A percentile compares a stretch with the other conserved stretches of the same genome.
Evolutionary conservation across 92 coral and sea anemone species (phyloP).

Genomic region (Bergia sp.): DNA sequence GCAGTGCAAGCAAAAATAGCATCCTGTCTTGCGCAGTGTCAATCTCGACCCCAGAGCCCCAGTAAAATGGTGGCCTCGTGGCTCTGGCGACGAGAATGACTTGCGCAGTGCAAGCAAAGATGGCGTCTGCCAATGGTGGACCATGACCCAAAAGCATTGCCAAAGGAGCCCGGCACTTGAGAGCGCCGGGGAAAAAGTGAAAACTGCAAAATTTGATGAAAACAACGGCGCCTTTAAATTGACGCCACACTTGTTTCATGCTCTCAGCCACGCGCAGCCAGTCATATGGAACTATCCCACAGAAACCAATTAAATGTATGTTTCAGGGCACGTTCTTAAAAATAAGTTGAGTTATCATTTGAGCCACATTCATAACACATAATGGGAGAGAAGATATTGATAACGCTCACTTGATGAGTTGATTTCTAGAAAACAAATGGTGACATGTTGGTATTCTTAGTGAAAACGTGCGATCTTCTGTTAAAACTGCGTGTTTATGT

Average conservation of each 20-base stretch:
- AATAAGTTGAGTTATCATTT: not conserved
- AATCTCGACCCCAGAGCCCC: too few species aligned
- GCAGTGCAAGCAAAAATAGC: too few species aligned
- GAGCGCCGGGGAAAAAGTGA: not conserved
- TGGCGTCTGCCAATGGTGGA: too few species aligned
- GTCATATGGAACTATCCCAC: not conserved
- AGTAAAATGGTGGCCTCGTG: too few species aligned
- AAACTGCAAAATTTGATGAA: conserved; percentile 1
- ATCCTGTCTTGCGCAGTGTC: too few species aligned
- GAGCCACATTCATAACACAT: not conserved
- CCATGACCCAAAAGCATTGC: too few species aligned
- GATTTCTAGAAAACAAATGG: conserved; percentile 12
- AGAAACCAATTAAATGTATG: not conserved
- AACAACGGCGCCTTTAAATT: conserved; percentile 3
- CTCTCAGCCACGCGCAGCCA: conserved; percentile 6
- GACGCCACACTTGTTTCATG: not conserved
- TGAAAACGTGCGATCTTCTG: too few species aligned
- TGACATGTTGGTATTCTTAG: too few species aligned
- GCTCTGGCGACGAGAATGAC: too few species aligned
- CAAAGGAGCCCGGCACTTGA: too few species aligned
- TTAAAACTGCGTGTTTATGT: too few species aligned
- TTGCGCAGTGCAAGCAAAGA: too few species aligned
- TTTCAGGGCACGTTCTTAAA: conserved; percentile 17
- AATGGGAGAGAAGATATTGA: not conserved
- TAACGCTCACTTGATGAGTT: conserved; percentile 5